These are phyloP conservation scores for Phalacrocorax aristotelis DNA, from an alignment of 2,113 vertebrate genomes.

Conservation along the genomic window DNA sequence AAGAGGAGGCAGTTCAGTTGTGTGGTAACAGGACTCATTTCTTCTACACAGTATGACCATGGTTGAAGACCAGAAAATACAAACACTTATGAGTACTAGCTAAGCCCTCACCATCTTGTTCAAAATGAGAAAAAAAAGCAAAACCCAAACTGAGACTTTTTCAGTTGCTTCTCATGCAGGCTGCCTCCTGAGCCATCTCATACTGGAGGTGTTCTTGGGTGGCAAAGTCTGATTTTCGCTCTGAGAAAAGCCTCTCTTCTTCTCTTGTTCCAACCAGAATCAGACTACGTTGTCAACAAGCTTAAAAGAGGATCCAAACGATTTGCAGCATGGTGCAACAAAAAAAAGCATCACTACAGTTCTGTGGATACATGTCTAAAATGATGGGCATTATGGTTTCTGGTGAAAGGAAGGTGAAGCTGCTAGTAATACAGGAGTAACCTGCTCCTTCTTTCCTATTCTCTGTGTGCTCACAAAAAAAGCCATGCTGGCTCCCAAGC, in stretches of 20 bases:
- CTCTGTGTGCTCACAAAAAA: not conserved
- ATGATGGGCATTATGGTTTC: not conserved
- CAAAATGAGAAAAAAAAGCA: not conserved
- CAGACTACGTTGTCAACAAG: not conserved
- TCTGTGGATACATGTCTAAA: not conserved
- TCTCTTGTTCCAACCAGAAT: not conserved
- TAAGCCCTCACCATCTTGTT: not conserved
- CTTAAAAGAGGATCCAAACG: not conserved
- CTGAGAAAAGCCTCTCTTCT: not conserved
- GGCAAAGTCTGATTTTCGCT: not conserved
- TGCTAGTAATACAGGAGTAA: not conserved
- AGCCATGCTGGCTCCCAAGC: not conserved
- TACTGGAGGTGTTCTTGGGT: not conserved
- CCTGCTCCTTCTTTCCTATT: not conserved
- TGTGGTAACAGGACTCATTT: not conserved
- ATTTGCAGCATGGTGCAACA: not conserved
- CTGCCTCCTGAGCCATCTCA: not conserved
- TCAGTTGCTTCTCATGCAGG: not conserved
- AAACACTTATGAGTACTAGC: not conserved
- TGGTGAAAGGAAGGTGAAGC: not conserved
- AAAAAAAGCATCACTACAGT: not conserved
- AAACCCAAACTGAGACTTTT: not conserved
- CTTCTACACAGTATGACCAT: not conserved
- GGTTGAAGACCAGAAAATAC: not conserved
- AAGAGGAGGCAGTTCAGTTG: not conserved